A percentile compares a stretch with the other conserved stretches of the same genome.
Evolutionary conservation across 2,888 invertebrate genomes (phyloP).

Genomic region (Plebejus anna): DNA sequence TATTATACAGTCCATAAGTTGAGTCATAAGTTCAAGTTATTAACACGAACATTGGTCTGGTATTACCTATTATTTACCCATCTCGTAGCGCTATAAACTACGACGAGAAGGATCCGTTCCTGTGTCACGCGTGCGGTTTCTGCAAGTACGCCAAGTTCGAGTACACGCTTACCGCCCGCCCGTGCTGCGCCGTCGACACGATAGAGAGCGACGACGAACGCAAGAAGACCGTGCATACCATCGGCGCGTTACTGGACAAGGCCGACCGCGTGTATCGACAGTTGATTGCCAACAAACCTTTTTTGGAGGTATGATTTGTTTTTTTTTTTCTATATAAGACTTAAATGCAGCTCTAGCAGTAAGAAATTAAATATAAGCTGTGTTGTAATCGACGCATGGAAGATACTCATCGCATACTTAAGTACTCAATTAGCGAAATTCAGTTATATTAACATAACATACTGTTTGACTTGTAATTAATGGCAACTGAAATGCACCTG

Average conservation of each 20-base stretch:
- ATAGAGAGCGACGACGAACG: constrained; percentile 98
- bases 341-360: too few relatives aligned
- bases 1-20: too few relatives aligned
- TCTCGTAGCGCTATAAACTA: constrained; percentile 94
- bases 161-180: constrained; percentile 93
- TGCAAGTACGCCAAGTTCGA: constrained; percentile 99
- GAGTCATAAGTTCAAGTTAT: too few relatives aligned
- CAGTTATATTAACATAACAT: too few relatives aligned
- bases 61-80: not conserved
- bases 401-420: too few relatives aligned
- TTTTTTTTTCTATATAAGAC: too few relatives aligned
- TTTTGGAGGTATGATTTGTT: constrained; percentile 83
- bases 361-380: too few relatives aligned
- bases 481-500: too few relatives aligned
- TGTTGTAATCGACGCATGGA: too few relatives aligned
- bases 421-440: too few relatives aligned
- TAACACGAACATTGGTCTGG: too few relatives aligned
- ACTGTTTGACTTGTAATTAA: too few relatives aligned
- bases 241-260: constrained; percentile 94
- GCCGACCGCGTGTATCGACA: constrained; percentile 97
- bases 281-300: constrained; percentile 93
- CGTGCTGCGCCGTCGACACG: constrained; percentile 97
- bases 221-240: constrained; percentile 95
- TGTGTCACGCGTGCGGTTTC: constrained; percentile 99
- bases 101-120: constrained; percentile 98